Base-by-base conservation (phyloP, 2,888 invertebrate species). In the Agrochola lota region DNA sequence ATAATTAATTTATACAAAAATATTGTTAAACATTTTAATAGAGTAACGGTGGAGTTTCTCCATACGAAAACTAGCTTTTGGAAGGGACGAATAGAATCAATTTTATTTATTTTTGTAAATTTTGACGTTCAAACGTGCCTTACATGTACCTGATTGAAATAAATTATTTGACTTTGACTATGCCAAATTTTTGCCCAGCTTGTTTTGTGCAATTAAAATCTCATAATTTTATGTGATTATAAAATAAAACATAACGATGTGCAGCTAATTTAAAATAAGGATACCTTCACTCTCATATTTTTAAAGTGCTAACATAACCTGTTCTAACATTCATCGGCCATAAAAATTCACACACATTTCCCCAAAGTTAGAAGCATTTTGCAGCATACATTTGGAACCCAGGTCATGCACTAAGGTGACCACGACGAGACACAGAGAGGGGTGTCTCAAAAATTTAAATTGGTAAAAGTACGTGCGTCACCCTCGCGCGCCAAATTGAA, bases 401-500 rank as follows among this genome's bases (percentile, higher is more conserved):
- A 81, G 73, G 74, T 84, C 82, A 80, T 86, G 86, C 62, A 71
- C 80, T 78, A 77, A 43, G 71, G 76, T 87, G 84, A 82, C 85
- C 84, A 83, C 52, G 76, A 57, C 49, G 63, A 76, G 66, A 79
- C 40, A 74, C 73, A 80, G 52, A 78, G 78, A 66, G 59, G 62
- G 55, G 60, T 85, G 87, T 88, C 84, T 89, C 80, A 87, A 88
- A 90, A 91, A 90, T 91, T 90, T 90, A 90, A 92, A 91, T 90
- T 90, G 85, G 86, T 82, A 84, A 75, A 85, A 83, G 85, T 83
- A 86, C 85, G 80, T 86, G 89, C 87, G 87, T 87, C 88, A 85
- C 85, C 88, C 82, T 79, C 78, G 69, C 85, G 70, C 77, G 81
- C 81, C 80, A 92, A 93, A 93, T 92, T 91, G 90, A 91, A 93